phyloP scores from a whole-genome alignment of 2,113 vertebrate species.

The Pteruthius melanotis region DNA sequence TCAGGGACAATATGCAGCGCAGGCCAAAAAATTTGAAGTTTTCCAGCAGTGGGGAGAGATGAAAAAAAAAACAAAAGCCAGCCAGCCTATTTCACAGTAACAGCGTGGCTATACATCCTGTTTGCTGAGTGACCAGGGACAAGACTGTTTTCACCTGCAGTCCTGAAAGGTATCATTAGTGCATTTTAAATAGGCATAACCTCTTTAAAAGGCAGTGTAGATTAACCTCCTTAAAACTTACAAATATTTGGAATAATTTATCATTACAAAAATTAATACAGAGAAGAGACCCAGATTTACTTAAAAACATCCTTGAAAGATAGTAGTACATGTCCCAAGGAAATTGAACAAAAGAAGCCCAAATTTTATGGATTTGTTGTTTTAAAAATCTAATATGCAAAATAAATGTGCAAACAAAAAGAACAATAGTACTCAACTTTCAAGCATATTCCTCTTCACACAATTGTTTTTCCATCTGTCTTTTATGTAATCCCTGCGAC shows the following conservation, averaged over 20 bases:
- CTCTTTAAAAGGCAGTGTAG: neutral
- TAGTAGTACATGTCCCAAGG: neutral
- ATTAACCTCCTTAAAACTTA: neutral
- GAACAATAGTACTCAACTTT: neutral
- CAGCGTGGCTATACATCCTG: fast-evolving
- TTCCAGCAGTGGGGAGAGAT: neutral
- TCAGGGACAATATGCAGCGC: neutral
- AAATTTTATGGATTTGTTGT: neutral
- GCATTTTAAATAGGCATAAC: neutral
- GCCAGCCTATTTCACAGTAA: neutral
- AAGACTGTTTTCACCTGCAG: neutral
- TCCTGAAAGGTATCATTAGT: neutral
- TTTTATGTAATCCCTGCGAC: neutral
- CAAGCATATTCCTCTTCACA: neutral
- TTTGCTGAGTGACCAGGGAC: neutral
- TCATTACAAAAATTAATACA: neutral
- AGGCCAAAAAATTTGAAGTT: neutral
- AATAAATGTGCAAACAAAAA: neutral
- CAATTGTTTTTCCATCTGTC: slow-evolving; percentile 20
- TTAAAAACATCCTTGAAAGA: neutral
- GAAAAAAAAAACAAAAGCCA: neutral
- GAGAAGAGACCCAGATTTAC: neutral
- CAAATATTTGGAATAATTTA: neutral
- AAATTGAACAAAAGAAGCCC: neutral
- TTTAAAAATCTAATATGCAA: neutral